These are phyloP conservation scores for Sterrhoptilus dennistouni DNA, from an alignment of 2,113 vertebrate species.

Conservation along the genomic window DNA sequence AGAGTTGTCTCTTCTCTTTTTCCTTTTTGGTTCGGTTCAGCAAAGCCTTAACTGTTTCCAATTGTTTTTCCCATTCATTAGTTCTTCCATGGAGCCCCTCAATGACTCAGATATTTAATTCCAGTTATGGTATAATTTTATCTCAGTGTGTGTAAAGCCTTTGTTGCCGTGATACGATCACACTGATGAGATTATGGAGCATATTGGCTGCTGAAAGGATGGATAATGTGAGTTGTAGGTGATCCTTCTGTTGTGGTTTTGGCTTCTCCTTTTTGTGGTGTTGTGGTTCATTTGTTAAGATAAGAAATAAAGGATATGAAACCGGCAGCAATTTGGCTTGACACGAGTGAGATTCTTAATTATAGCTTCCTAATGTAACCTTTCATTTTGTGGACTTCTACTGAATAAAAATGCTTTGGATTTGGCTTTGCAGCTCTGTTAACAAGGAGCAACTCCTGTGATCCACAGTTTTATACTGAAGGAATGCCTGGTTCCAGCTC, in stretches of 20 bases:
- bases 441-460: not conserved
- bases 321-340: not conserved
- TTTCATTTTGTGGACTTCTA: not conserved
- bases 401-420: not conserved
- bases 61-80: not conserved
- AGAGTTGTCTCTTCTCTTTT: not conserved
- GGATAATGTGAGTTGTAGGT: not conserved
- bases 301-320: not conserved
- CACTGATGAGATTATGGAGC: not conserved
- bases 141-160: not conserved
- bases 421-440: not conserved
- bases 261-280: not conserved
- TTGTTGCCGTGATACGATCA: not conserved
- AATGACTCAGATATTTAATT: not conserved
- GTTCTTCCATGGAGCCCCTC: not conserved
- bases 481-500: not conserved
- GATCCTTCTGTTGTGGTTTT: slow-evolving; percentile 20
- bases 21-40: not conserved
- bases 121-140: not conserved
- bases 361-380: not conserved
- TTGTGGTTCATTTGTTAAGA: not conserved
- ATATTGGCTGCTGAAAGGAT: not conserved
- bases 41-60: not conserved
- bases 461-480: rapidly evolving
- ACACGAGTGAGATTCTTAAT: not conserved